Percentiles rank a stretch among this genome's conserved stretches.
Conservation (phyloP, 1,140 invertebrate species). For the Lordiphosa clarofinis region DNA sequence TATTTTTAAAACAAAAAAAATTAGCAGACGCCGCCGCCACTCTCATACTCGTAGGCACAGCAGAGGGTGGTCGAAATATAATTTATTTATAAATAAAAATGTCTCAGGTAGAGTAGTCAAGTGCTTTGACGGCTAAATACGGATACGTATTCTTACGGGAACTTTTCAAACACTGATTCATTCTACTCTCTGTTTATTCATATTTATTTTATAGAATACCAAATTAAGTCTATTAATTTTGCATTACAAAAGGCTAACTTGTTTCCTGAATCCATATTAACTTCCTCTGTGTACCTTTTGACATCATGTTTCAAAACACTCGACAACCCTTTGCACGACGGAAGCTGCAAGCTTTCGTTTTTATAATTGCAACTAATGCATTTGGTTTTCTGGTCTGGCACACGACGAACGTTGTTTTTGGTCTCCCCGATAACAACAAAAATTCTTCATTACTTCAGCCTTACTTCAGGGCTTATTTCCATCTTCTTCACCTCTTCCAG, state of each 20-base stretch:
- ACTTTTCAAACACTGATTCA: too few relatives aligned
- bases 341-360: conserved; percentile 21
- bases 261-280: too few relatives aligned
- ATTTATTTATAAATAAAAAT: conserved; percentile 57
- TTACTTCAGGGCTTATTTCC: conserved; percentile 42
- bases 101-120: conserved; percentile 37
- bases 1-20: conserved; percentile 44
- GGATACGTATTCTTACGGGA: too few relatives aligned
- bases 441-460: conserved; percentile 51
- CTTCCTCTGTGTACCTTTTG: too few relatives aligned
- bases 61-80: neutral
- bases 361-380: conserved; percentile 48
- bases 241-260: too few relatives aligned
- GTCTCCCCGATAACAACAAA: conserved; percentile 41
- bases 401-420: conserved; percentile 66
- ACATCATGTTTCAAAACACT: neutral
- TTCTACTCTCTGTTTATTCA: too few relatives aligned
- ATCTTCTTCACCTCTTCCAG: conserved; percentile 30
- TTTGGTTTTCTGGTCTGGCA: conserved; percentile 72
- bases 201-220: too few relatives aligned
- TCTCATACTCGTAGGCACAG: too few relatives aligned
- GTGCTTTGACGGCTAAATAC: neutral
- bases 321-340: conserved; percentile 31
- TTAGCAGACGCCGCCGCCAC: too few relatives aligned
- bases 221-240: too few relatives aligned